phyloP scores from a whole-genome alignment of 2,888 invertebrate species.

The Drepanosiphum platanoidis region DNA sequence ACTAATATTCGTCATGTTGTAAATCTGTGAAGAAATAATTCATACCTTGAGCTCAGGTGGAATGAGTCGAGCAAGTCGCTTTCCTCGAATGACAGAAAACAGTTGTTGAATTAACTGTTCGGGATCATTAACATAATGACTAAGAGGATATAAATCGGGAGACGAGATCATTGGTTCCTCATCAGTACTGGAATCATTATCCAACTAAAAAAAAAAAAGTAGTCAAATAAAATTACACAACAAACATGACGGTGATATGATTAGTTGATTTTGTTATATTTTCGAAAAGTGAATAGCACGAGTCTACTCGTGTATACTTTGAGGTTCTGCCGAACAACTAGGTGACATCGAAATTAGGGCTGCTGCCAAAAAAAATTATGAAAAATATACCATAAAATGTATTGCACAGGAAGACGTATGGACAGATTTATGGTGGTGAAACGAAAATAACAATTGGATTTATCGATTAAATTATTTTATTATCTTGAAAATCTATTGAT shows the following conservation, averaged over 20 bases:
- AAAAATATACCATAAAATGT: no score
- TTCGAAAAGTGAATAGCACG: neutral
- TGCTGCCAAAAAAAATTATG: neutral
- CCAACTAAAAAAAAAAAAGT: conserved; percentile 32
- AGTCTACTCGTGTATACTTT: neutral
- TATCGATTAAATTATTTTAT: no score
- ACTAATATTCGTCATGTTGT: neutral
- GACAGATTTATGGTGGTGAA: no score
- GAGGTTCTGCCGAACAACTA: neutral
- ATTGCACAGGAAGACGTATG: no score
- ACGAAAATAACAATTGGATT: no score
- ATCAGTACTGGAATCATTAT: conserved; percentile 62
- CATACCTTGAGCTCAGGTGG: conserved; percentile 64
- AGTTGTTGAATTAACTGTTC: conserved; percentile 65
- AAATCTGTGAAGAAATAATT: neutral
- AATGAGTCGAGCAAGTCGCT: conserved; percentile 64
- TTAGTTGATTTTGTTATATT: neutral
- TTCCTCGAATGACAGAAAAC: conserved; percentile 64
- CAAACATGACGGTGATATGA: neutral
- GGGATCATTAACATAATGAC: conserved; percentile 64
- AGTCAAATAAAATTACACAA: neutral
- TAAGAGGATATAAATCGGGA: conserved; percentile 64
- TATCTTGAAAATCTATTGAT: no score
- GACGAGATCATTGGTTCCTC: conserved; percentile 63
- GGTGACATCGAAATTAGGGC: neutral